Conservation (phyloP, 2,888 invertebrate species). For the Troides aeacus region DNA sequence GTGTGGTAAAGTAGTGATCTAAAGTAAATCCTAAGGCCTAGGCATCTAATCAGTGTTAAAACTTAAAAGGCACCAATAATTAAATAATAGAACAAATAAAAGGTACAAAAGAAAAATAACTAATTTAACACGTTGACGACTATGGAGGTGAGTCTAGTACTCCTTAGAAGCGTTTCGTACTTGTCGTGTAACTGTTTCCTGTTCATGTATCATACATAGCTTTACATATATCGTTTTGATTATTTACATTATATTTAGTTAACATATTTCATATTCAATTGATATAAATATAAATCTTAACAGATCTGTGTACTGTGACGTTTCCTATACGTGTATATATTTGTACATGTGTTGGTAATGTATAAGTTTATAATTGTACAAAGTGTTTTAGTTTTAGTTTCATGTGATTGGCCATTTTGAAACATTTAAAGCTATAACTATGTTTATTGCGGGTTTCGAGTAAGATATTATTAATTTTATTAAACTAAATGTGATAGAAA, state of each 20-base stretch:
- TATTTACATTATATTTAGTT: conserved; percentile 42
- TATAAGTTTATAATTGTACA: conserved; percentile 35
- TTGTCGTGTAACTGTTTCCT: conserved; percentile 65
- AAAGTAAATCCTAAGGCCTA: conserved; percentile 77
- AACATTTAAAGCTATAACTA: conserved; percentile 77
- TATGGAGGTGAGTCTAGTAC: conserved; percentile 75
- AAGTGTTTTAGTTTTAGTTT: conserved; percentile 35
- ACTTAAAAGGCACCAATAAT: conserved; percentile 75
- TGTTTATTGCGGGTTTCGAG: conserved; percentile 56
- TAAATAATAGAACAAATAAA: conserved; percentile 59
- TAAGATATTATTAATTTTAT: conserved; percentile 39
- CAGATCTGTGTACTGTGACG: conserved; percentile 32
- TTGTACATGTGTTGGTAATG: conserved; percentile 55
- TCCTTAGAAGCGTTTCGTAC: conserved; percentile 71
- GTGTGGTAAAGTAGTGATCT: conserved; percentile 78
- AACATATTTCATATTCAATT: conserved; percentile 41
- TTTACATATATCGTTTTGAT: conserved; percentile 44
- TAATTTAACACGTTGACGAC: conserved; percentile 75
- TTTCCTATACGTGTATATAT: conserved; percentile 58
- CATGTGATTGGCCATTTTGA: conserved; percentile 58
- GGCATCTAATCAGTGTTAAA: conserved; percentile 75
- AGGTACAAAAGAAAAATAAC: conserved; percentile 57
- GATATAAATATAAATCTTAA: conserved; percentile 41
- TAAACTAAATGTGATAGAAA: no score
- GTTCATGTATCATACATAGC: conserved; percentile 35